Percentiles rank a stretch among this genome's conserved stretches.
phyloP scores from a whole-genome alignment of 2,113 vertebrate genomes.

The Pogonocichla stellata region DNA sequence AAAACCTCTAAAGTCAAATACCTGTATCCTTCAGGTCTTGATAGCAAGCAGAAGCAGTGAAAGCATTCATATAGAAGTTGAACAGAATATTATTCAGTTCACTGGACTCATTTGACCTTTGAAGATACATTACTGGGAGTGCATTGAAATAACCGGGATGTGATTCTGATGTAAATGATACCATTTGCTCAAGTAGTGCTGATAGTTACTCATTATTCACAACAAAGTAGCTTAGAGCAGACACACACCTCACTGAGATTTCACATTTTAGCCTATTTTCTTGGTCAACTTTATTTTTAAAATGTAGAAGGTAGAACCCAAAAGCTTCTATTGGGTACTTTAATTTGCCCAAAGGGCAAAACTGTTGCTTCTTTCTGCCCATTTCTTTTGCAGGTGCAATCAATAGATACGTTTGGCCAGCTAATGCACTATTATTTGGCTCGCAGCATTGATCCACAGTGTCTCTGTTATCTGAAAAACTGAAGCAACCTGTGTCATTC shows the following conservation, averaged over 20 bases:
- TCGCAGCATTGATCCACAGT: neutral
- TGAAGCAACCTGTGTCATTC: neutral
- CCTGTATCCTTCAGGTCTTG: neutral
- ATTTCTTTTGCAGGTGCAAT: neutral
- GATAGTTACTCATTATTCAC: neutral
- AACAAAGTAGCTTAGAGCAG: neutral
- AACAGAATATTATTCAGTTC: neutral
- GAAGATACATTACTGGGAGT: neutral
- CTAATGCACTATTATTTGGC: neutral
- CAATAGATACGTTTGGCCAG: neutral
- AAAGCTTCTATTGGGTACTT: neutral
- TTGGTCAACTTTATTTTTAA: neutral
- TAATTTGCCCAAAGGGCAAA: neutral
- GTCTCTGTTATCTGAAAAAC: neutral
- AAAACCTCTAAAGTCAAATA: neutral
- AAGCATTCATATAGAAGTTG: neutral
- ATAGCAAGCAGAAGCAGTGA: neutral
- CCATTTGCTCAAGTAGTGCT: neutral
- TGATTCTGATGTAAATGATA: neutral
- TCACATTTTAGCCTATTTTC: neutral
- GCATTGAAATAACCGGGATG: neutral
- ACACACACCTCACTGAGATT: neutral
- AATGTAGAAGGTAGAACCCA: neutral
- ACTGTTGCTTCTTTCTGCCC: neutral
- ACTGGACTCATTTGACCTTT: neutral